A percentile compares a stretch with the other conserved stretches of the same genome.
Evolutionary conservation across 2,888 invertebrate species (phyloP).

Genomic region (Nomada lathburiana): DNA sequence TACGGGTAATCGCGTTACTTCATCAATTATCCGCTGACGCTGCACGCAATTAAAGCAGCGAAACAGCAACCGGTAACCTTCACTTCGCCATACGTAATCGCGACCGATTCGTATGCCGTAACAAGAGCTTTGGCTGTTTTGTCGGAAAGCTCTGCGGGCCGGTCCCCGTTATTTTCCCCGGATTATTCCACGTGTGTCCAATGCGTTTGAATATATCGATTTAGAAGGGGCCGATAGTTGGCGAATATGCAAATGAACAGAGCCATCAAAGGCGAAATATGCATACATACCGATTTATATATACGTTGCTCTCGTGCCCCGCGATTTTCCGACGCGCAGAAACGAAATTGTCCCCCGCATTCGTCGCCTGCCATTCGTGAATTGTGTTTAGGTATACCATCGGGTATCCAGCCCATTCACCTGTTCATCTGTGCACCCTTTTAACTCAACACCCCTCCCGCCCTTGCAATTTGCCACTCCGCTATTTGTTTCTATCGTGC

Average conservation of each 20-base stretch:
- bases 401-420: neutral
- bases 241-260: constrained; percentile 52
- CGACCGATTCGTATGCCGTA: constrained; percentile 35
- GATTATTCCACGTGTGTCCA: constrained; percentile 46
- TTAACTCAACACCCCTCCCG: too few relatives aligned
- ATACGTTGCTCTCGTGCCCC: constrained; percentile 25
- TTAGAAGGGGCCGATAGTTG: constrained; percentile 43
- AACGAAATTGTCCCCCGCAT: constrained; percentile 23
- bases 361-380: neutral
- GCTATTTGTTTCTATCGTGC: neutral
- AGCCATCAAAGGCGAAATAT: constrained; percentile 60
- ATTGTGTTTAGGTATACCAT: neutral
- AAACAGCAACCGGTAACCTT: constrained; percentile 62
- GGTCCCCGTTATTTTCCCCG: constrained; percentile 44
- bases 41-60: constrained; percentile 73
- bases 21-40: constrained; percentile 74
- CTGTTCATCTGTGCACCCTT: too few relatives aligned
- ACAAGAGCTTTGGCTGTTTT: constrained; percentile 28
- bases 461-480: neutral
- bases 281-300: constrained; percentile 61
- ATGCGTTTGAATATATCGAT: constrained; percentile 55
- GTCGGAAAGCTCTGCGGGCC: constrained; percentile 4
- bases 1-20: constrained; percentile 74
- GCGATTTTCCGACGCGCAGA: constrained; percentile 32
- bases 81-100: constrained; percentile 46